These are phyloP conservation scores for Rotaria magnacalcarata DNA, from an alignment of 2,888 invertebrate genomes.

Conservation along the genomic window DNA sequence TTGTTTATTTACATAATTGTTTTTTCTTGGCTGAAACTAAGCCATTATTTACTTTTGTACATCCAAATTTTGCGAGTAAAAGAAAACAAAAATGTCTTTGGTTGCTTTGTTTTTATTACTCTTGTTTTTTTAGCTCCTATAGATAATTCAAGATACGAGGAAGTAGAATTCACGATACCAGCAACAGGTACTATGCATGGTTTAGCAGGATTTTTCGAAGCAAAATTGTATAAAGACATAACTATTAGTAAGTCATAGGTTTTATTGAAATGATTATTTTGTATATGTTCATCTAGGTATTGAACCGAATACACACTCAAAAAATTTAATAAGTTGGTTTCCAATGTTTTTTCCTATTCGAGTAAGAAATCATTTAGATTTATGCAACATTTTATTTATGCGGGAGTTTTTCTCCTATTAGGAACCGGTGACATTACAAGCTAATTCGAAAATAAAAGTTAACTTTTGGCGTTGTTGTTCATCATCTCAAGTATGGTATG, in stretches of 20 bases:
- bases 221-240: conserved; percentile 76
- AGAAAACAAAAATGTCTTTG: neutral
- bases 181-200: conserved; percentile 82
- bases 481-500: conserved; percentile 42
- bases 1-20: conserved; percentile 81
- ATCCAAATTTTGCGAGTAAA: conserved; percentile 72
- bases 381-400: neutral
- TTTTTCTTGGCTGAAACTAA: conserved; percentile 72
- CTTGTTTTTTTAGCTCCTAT: conserved; percentile 49
- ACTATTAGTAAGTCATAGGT: conserved; percentile 66
- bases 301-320: conserved; percentile 42
- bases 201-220: conserved; percentile 90
- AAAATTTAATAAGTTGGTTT: conserved; percentile 45
- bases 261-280: neutral
- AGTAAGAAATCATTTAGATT: neutral
- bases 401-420: neutral
- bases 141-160: conserved; percentile 72
- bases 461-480: conserved; percentile 45
- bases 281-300: conserved; percentile 25
- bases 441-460: conserved; percentile 36
- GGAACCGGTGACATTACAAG: conserved; percentile 37
- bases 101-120: neutral
- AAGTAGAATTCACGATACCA: conserved; percentile 68
- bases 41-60: conserved; percentile 77
- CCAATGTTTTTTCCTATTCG: conserved; percentile 46